phyloP scores from a whole-genome alignment of 2,888 invertebrate species.

The Erebia palarica region DNA sequence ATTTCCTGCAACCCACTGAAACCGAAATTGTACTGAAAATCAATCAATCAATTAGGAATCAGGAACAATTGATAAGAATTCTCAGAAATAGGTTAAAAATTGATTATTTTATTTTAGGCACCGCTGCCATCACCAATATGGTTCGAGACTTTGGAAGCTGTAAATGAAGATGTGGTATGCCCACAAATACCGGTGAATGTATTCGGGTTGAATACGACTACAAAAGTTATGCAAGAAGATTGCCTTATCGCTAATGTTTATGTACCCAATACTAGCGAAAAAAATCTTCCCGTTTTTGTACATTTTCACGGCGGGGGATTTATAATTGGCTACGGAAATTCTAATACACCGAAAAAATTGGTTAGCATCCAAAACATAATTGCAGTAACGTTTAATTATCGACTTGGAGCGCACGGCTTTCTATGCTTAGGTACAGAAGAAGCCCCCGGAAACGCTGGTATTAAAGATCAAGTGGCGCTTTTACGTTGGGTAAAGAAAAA shows the following conservation, averaged over 20 bases:
- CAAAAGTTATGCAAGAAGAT: slow-evolving; percentile 42
- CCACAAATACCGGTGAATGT: slow-evolving; percentile 43
- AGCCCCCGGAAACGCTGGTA: slow-evolving; percentile 50
- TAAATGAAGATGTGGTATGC: slow-evolving; percentile 45
- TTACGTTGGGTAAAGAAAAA: slow-evolving; percentile 51
- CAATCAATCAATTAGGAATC: no score
- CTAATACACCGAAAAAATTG: slow-evolving; percentile 46
- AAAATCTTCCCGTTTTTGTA: slow-evolving; percentile 59
- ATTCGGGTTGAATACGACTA: neutral
- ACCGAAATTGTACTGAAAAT: neutral
- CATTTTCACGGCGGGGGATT: slow-evolving; percentile 70
- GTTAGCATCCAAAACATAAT: slow-evolving; percentile 49
- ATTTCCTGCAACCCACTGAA: neutral
- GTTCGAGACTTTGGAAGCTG: slow-evolving; percentile 49
- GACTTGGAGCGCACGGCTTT: slow-evolving; percentile 50
- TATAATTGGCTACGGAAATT: slow-evolving; percentile 55
- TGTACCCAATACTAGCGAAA: slow-evolving; percentile 44
- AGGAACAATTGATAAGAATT: no score
- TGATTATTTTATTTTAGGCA: neutral
- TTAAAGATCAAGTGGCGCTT: slow-evolving; percentile 51
- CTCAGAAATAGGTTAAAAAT: no score
- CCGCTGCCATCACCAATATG: slow-evolving; percentile 53
- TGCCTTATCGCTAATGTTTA: slow-evolving; percentile 48
- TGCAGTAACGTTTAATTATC: slow-evolving; percentile 56
- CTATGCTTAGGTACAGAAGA: slow-evolving; percentile 47